phyloP scores from a whole-genome alignment of 1,140 invertebrate genomes.

The Oppia nitens region DNA sequence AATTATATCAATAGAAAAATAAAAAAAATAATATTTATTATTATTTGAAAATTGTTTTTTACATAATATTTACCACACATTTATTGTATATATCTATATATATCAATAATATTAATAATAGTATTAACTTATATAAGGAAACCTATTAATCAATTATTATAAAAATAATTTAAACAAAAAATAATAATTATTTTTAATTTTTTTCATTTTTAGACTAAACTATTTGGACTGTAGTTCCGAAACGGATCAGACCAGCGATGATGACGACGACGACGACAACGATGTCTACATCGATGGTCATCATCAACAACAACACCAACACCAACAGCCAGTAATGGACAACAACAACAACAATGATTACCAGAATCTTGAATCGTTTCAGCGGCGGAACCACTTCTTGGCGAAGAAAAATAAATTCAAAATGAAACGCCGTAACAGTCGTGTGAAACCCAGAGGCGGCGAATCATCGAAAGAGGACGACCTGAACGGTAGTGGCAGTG shows the following conservation, averaged over 20 bases:
- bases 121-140: too few species aligned
- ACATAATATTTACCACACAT: too few species aligned
- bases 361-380: conserved; percentile 76
- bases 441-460: conserved; percentile 1
- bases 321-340: conserved; percentile 17
- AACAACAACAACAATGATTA: conserved; percentile 41
- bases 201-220: conserved; percentile 12
- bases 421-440: conserved; percentile 18
- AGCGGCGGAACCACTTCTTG: conserved; percentile 68
- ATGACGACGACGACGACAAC: conserved; percentile 4
- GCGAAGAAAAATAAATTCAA: conserved; percentile 44
- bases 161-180: not conserved
- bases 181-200: too few species aligned
- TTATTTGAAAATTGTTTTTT: too few species aligned
- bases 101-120: too few species aligned
- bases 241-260: conserved; percentile 39
- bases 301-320: not conserved
- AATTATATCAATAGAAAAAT: too few species aligned
- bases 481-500: not conserved
- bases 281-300: not conserved
- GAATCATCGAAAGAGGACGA: not conserved
- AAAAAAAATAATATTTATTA: too few species aligned
- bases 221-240: conserved; percentile 45
- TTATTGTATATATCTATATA: too few species aligned
- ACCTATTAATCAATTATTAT: conserved; percentile 1